These are phyloP conservation scores for Cerceris ruficornis DNA, from an alignment of 2,888 invertebrate species.

Conservation along the genomic window DNA sequence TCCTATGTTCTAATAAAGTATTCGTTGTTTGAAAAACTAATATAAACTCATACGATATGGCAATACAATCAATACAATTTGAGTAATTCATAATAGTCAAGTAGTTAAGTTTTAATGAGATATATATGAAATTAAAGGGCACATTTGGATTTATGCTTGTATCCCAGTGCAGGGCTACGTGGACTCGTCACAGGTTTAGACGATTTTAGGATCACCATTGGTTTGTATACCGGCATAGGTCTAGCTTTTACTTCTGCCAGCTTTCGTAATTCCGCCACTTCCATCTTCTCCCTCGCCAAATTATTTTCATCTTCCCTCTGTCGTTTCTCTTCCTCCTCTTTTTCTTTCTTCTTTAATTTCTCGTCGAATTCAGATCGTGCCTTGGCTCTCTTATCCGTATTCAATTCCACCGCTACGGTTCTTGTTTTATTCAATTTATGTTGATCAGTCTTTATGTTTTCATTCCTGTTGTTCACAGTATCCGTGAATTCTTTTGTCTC, in stretches of 20 bases:
- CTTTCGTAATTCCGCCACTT: slow-evolving; percentile 83
- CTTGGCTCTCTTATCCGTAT: slow-evolving; percentile 85
- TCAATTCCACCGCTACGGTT: slow-evolving; percentile 75
- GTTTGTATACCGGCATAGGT: slow-evolving; percentile 84
- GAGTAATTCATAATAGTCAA: background rate
- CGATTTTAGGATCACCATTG: slow-evolving; percentile 83
- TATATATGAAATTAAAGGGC: slow-evolving; percentile 19
- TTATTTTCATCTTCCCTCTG: slow-evolving; percentile 78
- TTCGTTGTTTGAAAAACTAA: background rate
- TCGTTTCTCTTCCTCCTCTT: slow-evolving; percentile 82
- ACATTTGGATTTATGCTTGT: slow-evolving; percentile 30
- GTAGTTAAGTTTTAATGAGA: background rate
- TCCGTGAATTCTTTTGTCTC: background rate
- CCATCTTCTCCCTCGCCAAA: slow-evolving; percentile 82
- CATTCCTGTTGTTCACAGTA: background rate
- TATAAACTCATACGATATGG: slow-evolving; percentile 4
- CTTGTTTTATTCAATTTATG: background rate
- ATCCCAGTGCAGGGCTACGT: slow-evolving; percentile 83
- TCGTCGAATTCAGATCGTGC: slow-evolving; percentile 86
- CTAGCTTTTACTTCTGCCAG: slow-evolving; percentile 85
- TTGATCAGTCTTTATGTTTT: background rate
- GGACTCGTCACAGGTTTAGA: slow-evolving; percentile 85
- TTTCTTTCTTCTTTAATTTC: slow-evolving; percentile 82
- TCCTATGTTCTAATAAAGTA: slow-evolving; percentile 2
- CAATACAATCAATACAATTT: background rate